Evolutionary conservation across 2,888 invertebrate species (phyloP), one percentile per base, ranked within the genome.

Genomic region (Malthinus flaveolus): DNA sequence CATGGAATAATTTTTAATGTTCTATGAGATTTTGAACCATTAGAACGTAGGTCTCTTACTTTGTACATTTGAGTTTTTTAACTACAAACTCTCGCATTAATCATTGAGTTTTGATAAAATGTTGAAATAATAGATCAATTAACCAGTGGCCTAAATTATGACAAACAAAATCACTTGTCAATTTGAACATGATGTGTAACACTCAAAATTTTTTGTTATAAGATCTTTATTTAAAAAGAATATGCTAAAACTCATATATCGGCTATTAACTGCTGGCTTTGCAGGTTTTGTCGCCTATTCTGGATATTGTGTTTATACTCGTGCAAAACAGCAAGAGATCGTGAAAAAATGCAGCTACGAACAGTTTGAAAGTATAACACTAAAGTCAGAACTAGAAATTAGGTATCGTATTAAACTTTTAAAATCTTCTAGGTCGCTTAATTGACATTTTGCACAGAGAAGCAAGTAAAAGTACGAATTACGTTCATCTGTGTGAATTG

Each of bases 231-330:
- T n/a, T n/a, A 8, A 31, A 2, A 10, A 47, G 35, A 52, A 48
- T 45, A 59, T 59, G 59, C 39, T 35, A 32, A 49, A 36, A 45
- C 51, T 48, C 11, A 32, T 59, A 7, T 59, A 55, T 34, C 50
- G 51, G 8, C 8, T 49, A 3, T 12, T 59, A 10, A 51, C 59
- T 11, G 7, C 39, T 3, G 54, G 59, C 35, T 33, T 59, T 8
- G 59, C 59, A 15, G 44, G 44, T 39, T 59, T 59, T 44, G 55
- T 59, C 3, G 50, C 59, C 6, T 59, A 59, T 50, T 59, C 59
- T 11, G 59, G 59, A 9, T 59, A 59, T 51, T 59, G 59, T 44
- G 59, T 49, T 9, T 59, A 59, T 11, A 47, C 51, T 7, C 51
- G 55, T 33, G 37, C 51, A 1, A 44, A 51, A 31, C 32, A 51